phyloP scores from a whole-genome alignment of 2,113 vertebrate genomes.

The Oryctolagus cuniculus region DNA sequence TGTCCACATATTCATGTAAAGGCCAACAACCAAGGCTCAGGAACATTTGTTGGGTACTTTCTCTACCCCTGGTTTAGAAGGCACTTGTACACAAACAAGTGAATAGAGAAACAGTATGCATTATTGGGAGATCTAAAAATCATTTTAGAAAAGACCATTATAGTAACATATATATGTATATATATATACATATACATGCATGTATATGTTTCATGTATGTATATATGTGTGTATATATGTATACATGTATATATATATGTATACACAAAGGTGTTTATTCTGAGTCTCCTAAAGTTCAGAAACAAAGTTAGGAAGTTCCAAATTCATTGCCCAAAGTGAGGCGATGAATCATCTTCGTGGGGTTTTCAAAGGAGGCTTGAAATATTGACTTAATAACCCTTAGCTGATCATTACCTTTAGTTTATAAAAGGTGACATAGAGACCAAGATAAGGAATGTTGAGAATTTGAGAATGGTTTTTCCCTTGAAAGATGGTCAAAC shows the following conservation, averaged over 20 bases:
- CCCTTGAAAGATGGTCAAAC: neutral
- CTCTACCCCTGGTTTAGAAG: neutral
- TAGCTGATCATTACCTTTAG: neutral
- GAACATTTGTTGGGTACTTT: neutral
- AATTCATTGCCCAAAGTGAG: neutral
- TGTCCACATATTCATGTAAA: constrained; percentile 43
- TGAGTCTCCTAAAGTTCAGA: neutral
- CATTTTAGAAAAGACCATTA: neutral
- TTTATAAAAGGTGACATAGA: neutral
- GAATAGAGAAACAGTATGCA: neutral
- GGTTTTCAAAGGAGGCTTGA: neutral
- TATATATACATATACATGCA: no score
- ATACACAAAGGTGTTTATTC: neutral
- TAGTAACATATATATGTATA: neutral
- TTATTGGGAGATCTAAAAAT: neutral
- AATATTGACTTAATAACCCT: neutral
- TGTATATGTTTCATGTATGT: no score
- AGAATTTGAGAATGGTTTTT: constrained; percentile 15
- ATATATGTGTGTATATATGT: no score
- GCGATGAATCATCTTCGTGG: neutral
- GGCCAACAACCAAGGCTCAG: neutral
- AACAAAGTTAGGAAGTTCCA: neutral
- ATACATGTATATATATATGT: no score
- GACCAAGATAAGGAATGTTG: neutral
- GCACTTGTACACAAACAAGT: neutral